Conservation (phyloP, 2,113 vertebrate genomes). For the Hystrix cristata region DNA sequence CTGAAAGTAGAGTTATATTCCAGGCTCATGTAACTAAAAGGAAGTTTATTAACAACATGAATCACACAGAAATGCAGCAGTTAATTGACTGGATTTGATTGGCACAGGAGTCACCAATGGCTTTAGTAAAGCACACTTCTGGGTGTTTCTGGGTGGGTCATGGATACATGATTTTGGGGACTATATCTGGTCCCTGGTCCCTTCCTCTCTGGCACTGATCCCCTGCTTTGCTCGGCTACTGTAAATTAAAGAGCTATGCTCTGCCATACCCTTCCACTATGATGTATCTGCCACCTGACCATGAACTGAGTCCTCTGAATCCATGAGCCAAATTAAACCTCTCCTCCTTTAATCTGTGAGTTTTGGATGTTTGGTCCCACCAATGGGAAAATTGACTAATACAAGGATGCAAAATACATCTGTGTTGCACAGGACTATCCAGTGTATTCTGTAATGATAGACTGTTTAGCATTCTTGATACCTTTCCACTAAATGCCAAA, state of each 20-base stretch:
- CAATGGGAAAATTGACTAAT: background rate
- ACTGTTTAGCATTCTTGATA: background rate
- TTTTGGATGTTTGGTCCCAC: background rate
- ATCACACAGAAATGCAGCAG: background rate
- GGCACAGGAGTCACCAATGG: background rate
- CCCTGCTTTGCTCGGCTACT: background rate
- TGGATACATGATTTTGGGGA: background rate
- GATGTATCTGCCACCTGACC: background rate
- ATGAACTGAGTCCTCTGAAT: background rate
- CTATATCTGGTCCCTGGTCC: background rate
- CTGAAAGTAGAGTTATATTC: conserved; percentile 1
- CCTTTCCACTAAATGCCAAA: background rate
- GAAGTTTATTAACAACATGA: background rate
- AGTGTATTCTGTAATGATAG: background rate
- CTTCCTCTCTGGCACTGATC: background rate
- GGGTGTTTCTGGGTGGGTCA: background rate
- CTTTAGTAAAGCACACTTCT: background rate
- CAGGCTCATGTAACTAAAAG: background rate
- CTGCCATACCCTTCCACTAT: background rate
- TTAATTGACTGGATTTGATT: background rate
- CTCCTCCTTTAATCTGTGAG: background rate
- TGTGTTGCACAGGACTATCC: background rate
- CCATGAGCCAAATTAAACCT: background rate
- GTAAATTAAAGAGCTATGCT: background rate
- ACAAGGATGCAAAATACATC: background rate